Evolutionary conservation across 2,888 invertebrate genomes (phyloP).

Genomic region (Sphinx pinastri): DNA sequence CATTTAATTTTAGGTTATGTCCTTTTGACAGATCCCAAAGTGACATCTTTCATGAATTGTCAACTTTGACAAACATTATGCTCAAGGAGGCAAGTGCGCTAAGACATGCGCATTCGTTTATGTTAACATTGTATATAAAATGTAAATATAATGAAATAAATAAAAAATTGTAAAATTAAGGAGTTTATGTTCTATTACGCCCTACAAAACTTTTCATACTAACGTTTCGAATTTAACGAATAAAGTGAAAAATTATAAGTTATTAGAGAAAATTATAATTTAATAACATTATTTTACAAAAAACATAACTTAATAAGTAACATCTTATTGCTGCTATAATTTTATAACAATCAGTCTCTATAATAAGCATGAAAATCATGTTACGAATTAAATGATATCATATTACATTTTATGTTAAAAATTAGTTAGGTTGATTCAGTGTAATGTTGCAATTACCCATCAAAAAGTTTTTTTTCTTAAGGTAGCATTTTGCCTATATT

Average conservation of each 20-base stretch:
- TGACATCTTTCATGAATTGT: constrained; percentile 31
- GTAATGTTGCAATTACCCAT: no score
- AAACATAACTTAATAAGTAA: constrained; percentile 6
- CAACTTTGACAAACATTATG: constrained; percentile 46
- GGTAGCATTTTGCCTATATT: no score
- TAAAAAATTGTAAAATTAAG: constrained; percentile 71
- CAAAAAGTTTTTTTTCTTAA: no score
- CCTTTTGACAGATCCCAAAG: neutral
- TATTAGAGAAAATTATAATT: neutral
- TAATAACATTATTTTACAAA: constrained; percentile 10
- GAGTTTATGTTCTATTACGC: constrained; percentile 27
- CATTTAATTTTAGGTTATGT: neutral
- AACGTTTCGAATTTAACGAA: neutral
- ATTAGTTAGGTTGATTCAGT: no score
- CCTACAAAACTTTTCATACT: neutral
- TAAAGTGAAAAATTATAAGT: neutral
- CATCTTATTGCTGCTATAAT: constrained; percentile 9
- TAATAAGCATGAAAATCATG: neutral
- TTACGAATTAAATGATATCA: neutral
- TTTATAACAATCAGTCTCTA: constrained; percentile 19
- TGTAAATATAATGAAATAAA: constrained; percentile 78
- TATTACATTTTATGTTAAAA: neutral
- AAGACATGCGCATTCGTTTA: constrained; percentile 63
- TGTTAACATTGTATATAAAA: constrained; percentile 77
- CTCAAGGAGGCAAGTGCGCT: constrained; percentile 69